phyloP scores from a whole-genome alignment of 2,797 vertebrate species.

The Crotalus adamanteus region DNA sequence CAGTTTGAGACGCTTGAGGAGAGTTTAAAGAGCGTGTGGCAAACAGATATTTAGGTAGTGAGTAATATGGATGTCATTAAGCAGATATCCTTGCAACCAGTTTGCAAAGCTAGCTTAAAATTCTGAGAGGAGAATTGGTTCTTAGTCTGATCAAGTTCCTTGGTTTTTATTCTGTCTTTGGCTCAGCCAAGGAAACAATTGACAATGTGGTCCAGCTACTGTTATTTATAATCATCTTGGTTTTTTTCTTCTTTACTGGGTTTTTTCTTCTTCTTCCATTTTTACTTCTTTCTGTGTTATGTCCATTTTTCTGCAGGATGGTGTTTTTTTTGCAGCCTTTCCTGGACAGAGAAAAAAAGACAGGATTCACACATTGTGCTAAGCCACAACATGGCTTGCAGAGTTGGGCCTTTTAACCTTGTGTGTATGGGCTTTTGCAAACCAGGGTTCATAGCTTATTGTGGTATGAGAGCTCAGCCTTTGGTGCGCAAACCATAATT shows the following conservation, averaged over 20 bases:
- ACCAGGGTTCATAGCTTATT: no score
- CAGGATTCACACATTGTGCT: no score
- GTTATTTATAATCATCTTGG: not conserved
- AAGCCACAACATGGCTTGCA: not conserved
- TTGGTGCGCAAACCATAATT: no score
- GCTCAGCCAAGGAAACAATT: not conserved
- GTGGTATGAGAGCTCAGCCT: no score
- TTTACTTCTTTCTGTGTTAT: conserved; percentile 42
- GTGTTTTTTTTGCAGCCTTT: conserved; percentile 33
- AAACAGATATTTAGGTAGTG: not conserved
- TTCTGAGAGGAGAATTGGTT: not conserved
- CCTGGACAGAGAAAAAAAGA: conserved; percentile 2
- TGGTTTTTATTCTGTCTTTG: conserved; percentile 6
- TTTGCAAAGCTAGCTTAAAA: not conserved
- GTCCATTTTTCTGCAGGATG: conserved; percentile 38
- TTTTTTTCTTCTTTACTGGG: not conserved
- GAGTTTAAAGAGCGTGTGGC: not conserved
- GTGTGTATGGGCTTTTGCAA: not conserved
- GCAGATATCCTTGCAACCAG: not conserved
- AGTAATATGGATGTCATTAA: conserved; percentile 39
- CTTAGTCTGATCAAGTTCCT: not conserved
- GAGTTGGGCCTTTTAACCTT: not conserved
- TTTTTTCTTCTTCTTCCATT: conserved; percentile 10
- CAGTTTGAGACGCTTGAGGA: no score
- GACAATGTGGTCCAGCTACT: not conserved